phyloP scores from a whole-genome alignment of 2,113 vertebrate species.

The Ancistrus triradiatus region DNA sequence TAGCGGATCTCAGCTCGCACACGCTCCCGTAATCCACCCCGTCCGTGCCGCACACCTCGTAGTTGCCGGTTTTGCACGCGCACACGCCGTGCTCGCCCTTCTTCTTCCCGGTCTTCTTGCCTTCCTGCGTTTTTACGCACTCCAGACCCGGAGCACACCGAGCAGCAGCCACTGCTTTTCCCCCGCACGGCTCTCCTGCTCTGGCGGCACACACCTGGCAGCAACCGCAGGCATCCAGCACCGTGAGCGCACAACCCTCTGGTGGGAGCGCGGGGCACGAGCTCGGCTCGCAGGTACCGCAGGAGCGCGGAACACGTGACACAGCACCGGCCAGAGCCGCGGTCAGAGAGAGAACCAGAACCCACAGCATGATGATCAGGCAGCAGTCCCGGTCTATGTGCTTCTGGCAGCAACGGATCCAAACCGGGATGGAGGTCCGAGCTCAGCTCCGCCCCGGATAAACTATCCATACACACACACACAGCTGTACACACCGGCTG shows the following conservation, averaged over 20 bases:
- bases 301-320: constrained; percentile 44
- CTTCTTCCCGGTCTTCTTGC: constrained; percentile 48
- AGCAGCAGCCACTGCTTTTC: constrained; percentile 51
- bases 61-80: constrained; percentile 74
- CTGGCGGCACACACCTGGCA: constrained; percentile 74
- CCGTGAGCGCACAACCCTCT: constrained; percentile 66
- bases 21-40: constrained; percentile 74
- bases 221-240: constrained; percentile 73
- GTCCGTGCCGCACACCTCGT: constrained; percentile 84
- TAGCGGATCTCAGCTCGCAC: constrained; percentile 79
- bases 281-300: constrained; percentile 66
- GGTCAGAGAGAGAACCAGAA: constrained; percentile 5
- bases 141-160: constrained; percentile 77
- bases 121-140: constrained; percentile 63
- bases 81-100: constrained; percentile 70
- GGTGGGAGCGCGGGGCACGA: constrained; percentile 68
- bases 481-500: background rate
- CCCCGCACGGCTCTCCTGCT: constrained; percentile 71
- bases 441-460: constrained; percentile 1
- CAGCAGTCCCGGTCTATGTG: background rate
- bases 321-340: constrained; percentile 4
- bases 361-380: constrained; percentile 46
- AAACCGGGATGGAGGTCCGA: background rate
- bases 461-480: background rate
- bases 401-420: background rate